Evolutionary conservation across 64 coral and sea anemone genomes (phyloP).

Genomic region (Stichodactyla mertensii): DNA sequence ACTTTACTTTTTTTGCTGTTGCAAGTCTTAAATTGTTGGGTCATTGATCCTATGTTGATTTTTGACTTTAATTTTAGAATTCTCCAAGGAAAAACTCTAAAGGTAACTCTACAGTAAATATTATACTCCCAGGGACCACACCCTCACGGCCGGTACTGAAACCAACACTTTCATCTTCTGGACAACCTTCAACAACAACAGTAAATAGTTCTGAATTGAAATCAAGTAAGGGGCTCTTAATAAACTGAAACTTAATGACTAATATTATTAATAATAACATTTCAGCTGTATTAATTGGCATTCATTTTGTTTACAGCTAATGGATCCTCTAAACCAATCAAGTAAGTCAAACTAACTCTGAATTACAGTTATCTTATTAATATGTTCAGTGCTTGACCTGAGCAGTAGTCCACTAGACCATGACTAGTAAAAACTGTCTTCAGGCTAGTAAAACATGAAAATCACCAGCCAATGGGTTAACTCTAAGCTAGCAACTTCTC

Average conservation of each 20-base stretch:
- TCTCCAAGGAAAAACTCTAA: constrained; percentile 98
- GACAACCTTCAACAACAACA: constrained; percentile 26
- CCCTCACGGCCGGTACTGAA: constrained; percentile 47
- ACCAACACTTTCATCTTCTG: constrained; percentile 35
- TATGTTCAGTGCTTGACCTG: no score
- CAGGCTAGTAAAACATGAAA: no score
- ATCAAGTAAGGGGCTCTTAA: constrained; percentile 48
- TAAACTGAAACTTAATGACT: not conserved
- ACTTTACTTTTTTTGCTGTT: no score
- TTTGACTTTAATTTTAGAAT: constrained; percentile 35
- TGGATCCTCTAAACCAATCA: constrained; percentile 39
- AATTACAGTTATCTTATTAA: no score
- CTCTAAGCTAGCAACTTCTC: no score
- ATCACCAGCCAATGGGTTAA: no score
- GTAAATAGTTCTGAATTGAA: constrained; percentile 43
- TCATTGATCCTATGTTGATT: not conserved
- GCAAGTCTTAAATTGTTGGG: no score
- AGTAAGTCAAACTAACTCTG: constrained; percentile 16
- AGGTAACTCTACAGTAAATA: constrained; percentile 31
- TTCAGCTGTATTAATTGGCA: not conserved
- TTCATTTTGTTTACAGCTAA: constrained; percentile 29
- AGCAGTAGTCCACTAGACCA: no score
- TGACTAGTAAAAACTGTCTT: no score
- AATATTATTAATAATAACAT: not conserved
- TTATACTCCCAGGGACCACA: constrained; percentile 49